These are phyloP conservation scores for Premnoplex brunnescens DNA, from an alignment of 2,797 vertebrate species.

Conservation along the genomic window DNA sequence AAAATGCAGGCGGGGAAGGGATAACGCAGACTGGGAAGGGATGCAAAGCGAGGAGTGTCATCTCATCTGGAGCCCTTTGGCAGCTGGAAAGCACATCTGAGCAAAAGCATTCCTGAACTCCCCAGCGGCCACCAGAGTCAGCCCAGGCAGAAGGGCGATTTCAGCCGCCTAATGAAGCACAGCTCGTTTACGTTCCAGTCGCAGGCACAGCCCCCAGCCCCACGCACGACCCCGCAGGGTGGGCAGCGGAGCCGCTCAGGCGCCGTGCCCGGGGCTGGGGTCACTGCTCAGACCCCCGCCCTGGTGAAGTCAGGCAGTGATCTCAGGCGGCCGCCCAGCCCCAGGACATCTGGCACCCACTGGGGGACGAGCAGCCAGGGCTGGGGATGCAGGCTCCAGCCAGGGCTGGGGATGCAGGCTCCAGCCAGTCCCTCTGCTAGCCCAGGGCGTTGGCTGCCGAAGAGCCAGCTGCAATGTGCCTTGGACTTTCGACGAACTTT, in stretches of 20 bases:
- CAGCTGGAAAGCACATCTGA: slow-evolving; percentile 19
- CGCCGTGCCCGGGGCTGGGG: not conserved
- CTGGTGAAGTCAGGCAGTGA: slow-evolving; percentile 58
- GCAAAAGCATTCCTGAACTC: slow-evolving; percentile 32
- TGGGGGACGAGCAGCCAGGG: not conserved
- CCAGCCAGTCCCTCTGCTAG: not conserved
- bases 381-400: not conserved
- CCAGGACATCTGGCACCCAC: slow-evolving; percentile 14
- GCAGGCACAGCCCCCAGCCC: not conserved
- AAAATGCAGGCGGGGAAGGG: not conserved
- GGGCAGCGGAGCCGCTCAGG: not conserved
- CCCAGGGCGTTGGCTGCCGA: not conserved
- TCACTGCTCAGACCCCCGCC: slow-evolving; percentile 26
- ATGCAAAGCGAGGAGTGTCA: not conserved
- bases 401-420: not conserved
- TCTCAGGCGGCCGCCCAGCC: slow-evolving; percentile 37
- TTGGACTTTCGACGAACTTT: slow-evolving; percentile 54
- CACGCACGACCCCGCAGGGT: not conserved
- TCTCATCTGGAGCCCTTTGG: not conserved
- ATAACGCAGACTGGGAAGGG: not conserved
- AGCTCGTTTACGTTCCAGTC: not conserved
- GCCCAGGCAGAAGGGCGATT: not conserved
- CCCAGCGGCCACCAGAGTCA: not conserved
- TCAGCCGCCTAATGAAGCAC: not conserved
- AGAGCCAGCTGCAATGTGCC: slow-evolving; percentile 17